These are phyloP conservation scores for Vidua macroura DNA, from an alignment of 2,113 vertebrate species.

Conservation along the genomic window DNA sequence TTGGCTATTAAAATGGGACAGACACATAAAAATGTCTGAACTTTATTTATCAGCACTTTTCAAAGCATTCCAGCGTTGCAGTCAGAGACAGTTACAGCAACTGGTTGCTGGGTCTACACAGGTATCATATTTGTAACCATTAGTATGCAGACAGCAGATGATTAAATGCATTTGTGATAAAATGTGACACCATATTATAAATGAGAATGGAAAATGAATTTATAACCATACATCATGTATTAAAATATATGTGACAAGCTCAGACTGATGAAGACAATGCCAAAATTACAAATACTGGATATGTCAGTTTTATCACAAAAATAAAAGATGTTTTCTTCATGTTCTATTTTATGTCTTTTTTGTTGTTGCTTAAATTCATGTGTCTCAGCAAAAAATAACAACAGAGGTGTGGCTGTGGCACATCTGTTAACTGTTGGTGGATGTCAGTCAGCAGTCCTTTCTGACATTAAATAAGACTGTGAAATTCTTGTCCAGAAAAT, in stretches of 20 bases:
- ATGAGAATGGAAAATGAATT: constrained; percentile 84
- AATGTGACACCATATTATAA: constrained; percentile 90
- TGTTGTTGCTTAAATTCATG: constrained; percentile 23
- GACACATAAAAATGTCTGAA: constrained; percentile 39
- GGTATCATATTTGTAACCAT: constrained; percentile 86
- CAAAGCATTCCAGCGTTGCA: constrained; percentile 73
- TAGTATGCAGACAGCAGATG: constrained; percentile 89
- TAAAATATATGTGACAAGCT: constrained; percentile 78
- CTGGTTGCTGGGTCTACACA: constrained; percentile 75
- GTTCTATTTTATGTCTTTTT: constrained; percentile 19
- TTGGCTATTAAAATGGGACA: constrained; percentile 38
- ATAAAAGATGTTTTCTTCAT: constrained; percentile 6
- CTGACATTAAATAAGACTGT: not conserved
- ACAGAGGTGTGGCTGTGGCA: not conserved
- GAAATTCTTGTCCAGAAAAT: not conserved
- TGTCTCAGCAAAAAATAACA: constrained; percentile 20
- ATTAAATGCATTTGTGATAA: constrained; percentile 87
- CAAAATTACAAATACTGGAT: constrained; percentile 67
- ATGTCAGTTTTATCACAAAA: constrained; percentile 36
- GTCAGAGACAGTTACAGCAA: constrained; percentile 74
- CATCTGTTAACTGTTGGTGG: not conserved
- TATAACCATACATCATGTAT: constrained; percentile 91
- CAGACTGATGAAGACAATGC: constrained; percentile 71
- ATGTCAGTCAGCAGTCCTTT: not conserved
- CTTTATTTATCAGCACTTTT: constrained; percentile 57